Base-by-base conservation (phyloP, 2,888 invertebrate genomes). In the Sisyra terminalis region DNA sequence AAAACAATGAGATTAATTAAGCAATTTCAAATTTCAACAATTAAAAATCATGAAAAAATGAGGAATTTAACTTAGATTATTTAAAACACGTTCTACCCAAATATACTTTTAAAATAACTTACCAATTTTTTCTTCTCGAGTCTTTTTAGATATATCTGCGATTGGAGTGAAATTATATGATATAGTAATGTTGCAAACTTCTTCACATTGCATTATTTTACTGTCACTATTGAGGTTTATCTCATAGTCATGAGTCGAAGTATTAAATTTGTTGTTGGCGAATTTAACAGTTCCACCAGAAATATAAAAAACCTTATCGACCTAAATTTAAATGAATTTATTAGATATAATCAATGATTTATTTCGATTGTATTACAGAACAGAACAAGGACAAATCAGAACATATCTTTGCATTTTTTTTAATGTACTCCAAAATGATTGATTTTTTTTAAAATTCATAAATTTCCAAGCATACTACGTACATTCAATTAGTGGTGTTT, bases 161-260 rank as follows among this genome's bases (percentile, higher is more conserved):
- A 44, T 39, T 2, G 57, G 50, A 9, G 45, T 6, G 45, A 61
- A 61, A 43, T 58, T 45, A 35, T 50, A 61, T 4, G 50, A 49
- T 29, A 89, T 64, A 37, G 73, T 69, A 52, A 93, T 75, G 1
- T 63, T 56, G 0, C 62, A 57, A 0, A 62, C 57, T 17, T 74
- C 77, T 9, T 61, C 58, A 38, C 70, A 70, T 2, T 61, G 63
- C 9, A 60, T 53, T 2, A 73, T 55, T 52, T 64, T 68, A 0
- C 89, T 81, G 36, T 94, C 90, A 6, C 65, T 61, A 9, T 68
- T 76, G 54, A 96, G 77, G 1, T 88, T 82, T 80, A 99, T 84
- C 61, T 99, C 98, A 55, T 96, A 98, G 57, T 97, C 96, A 57
- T 96, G 92, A 50, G 86, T 85, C 5, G 93, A 60, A 30, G 67